Percentiles rank a stretch among this genome's conserved stretches.
These are phyloP conservation scores for Sclerodermus sp. DNA, from an alignment of 2,888 invertebrate species.

Conservation along the genomic window DNA sequence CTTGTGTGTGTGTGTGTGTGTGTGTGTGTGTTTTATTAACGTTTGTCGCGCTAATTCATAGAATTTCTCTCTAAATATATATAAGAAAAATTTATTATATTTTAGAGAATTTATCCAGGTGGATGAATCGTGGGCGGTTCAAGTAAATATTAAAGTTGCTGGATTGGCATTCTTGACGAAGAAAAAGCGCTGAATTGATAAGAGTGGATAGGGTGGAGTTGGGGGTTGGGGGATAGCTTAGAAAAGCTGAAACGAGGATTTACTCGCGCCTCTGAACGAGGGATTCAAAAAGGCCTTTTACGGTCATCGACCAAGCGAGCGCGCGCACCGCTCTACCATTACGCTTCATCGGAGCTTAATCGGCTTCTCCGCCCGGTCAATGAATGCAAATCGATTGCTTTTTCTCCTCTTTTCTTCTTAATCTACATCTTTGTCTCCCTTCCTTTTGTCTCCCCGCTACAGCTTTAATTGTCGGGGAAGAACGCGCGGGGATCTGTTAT, in stretches of 20 bases:
- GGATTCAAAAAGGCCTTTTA: slow-evolving; percentile 16
- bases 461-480: background rate
- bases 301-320: slow-evolving; percentile 10
- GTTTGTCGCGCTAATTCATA: no score
- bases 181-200: no score
- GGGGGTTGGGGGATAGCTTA: background rate
- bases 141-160: no score
- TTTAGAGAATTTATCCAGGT: no score
- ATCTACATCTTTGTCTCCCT: background rate
- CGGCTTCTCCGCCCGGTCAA: slow-evolving; percentile 18
- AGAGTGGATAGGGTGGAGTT: background rate
- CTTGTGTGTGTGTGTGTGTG: background rate
- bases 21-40: no score
- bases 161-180: no score
- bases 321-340: slow-evolving; percentile 16
- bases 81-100: no score
- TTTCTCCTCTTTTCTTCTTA: background rate
- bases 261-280: background rate
- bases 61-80: no score
- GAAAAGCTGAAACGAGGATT: slow-evolving; percentile 8
- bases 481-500: no score
- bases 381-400: slow-evolving; percentile 26
- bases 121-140: no score
- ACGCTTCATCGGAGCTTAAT: slow-evolving; percentile 26
- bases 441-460: background rate